A percentile compares a stretch with the other conserved stretches of the same genome.
phyloP scores from a whole-genome alignment of 2,888 invertebrate species.

The Ashinkailepas kermadecensis region DNA sequence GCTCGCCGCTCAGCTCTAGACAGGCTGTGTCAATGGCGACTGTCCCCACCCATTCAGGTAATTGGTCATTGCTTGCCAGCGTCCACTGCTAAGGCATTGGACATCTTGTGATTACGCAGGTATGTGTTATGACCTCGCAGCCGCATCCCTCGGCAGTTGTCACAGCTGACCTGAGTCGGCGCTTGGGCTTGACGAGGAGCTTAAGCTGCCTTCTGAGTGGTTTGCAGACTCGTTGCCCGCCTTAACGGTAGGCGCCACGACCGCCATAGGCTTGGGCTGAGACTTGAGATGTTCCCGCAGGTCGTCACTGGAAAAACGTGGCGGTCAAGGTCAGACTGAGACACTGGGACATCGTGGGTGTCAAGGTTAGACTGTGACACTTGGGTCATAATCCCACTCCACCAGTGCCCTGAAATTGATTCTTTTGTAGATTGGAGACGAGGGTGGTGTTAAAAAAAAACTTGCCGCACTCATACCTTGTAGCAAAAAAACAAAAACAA shows the following conservation, averaged over 20 bases:
- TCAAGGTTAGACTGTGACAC: neutral
- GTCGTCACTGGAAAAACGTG: conserved; percentile 55
- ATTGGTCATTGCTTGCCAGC: neutral
- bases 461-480: neutral
- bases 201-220: conserved; percentile 27
- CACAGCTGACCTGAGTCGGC: conserved; percentile 24
- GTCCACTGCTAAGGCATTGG: too few species aligned
- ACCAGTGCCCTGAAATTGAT: neutral
- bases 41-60: neutral
- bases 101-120: too few species aligned
- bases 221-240: neutral
- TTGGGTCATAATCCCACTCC: conserved; percentile 10
- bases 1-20: too few species aligned
- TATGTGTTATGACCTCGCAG: neutral
- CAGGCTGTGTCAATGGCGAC: neutral
- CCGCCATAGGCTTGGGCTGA: conserved; percentile 48
- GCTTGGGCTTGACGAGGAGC: conserved; percentile 18
- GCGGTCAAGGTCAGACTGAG: neutral
- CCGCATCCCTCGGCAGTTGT: neutral
- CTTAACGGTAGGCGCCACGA: conserved; percentile 32
- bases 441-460: conserved; percentile 5
- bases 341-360: neutral
- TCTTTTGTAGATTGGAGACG: neutral
- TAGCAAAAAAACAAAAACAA: too few species aligned
- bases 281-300: conserved; percentile 77